These are phyloP conservation scores for Bacillus rossius DNA, from an alignment of 1,140 invertebrate species.

Conservation along the genomic window DNA sequence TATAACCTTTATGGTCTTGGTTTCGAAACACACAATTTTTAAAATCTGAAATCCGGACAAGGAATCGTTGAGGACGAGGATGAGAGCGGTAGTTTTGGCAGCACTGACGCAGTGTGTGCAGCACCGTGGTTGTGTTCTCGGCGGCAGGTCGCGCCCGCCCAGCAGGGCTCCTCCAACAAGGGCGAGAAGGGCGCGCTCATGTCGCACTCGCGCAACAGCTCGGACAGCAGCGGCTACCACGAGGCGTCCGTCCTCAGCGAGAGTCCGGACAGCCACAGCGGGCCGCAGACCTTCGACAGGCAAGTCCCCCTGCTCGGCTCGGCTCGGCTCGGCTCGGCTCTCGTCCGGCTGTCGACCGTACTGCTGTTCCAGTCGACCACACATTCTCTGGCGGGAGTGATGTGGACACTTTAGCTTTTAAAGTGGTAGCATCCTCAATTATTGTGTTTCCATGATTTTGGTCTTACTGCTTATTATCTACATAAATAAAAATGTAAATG, in stretches of 20 bases:
- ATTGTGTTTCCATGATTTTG: no score
- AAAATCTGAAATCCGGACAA: no score
- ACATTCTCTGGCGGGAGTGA: background rate
- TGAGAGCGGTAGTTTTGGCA: no score
- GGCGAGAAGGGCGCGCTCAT: slow-evolving; percentile 37
- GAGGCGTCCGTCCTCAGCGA: slow-evolving; percentile 65
- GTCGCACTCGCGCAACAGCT: slow-evolving; percentile 66
- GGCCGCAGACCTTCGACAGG: no score
- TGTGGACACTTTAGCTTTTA: background rate
- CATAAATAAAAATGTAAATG: no score
- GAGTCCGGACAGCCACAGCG: slow-evolving; percentile 28
- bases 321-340: background rate
- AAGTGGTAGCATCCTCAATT: background rate
- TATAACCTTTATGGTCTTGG: no score
- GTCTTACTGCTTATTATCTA: background rate
- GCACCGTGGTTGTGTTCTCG: no score
- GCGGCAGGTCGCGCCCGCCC: background rate
- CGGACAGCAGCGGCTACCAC: slow-evolving; percentile 70
- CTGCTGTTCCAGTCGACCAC: background rate
- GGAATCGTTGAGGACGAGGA: no score
- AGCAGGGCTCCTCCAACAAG: background rate
- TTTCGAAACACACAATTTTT: no score
- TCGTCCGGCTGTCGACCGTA: background rate
- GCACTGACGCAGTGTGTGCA: no score
- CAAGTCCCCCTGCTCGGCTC: background rate